phyloP scores from a whole-genome alignment of 2,113 vertebrate genomes.

The Gorsachius goisagi region DNA sequence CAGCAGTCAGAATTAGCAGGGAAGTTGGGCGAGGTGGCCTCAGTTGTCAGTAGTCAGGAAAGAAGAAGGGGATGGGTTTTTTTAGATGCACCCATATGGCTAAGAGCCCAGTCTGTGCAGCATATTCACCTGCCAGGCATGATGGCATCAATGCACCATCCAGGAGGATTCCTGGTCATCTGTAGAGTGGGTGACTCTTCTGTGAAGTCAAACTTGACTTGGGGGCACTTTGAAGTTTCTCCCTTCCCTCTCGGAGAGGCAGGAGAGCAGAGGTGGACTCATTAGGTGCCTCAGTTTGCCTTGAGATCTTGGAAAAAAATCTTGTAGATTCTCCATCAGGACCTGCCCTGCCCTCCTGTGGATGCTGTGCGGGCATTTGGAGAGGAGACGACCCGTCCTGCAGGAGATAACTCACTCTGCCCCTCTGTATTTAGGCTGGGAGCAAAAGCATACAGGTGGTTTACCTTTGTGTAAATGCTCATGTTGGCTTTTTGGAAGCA shows the following conservation, averaged over 20 bases:
- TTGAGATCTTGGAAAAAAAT: not conserved
- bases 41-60: not conserved
- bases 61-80: not conserved
- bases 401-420: not conserved
- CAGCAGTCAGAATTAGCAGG: not conserved
- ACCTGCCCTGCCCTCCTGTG: not conserved
- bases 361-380: not conserved
- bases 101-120: not conserved
- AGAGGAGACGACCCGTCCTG: not conserved
- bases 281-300: not conserved
- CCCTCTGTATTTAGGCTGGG: not conserved
- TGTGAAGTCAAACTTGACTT: not conserved
- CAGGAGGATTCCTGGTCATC: not conserved
- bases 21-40: not conserved
- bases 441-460: rapidly evolving
- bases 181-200: not conserved
- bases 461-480: not conserved
- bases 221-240: not conserved
- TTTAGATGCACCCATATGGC: rapidly evolving
- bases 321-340: rapidly evolving
- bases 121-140: not conserved
- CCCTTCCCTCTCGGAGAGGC: not conserved
- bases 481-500: not conserved
- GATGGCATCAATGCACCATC: not conserved
- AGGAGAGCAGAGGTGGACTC: not conserved